Evolutionary conservation across 2,888 invertebrate genomes (phyloP), one percentile per base, ranked within the genome.

Genomic region (Oegoconia quadripuncta): DNA sequence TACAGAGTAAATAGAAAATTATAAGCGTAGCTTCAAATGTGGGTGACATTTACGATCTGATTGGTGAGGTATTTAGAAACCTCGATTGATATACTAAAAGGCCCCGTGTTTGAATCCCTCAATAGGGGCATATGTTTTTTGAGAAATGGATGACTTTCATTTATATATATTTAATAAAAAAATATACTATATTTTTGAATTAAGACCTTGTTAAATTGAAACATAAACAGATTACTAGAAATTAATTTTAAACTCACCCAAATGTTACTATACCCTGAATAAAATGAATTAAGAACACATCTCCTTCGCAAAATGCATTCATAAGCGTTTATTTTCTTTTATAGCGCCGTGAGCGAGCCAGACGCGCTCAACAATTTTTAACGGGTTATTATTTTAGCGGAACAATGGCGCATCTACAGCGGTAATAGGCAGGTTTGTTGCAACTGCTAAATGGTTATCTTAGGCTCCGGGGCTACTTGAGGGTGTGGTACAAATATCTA

Each of bases 361-460:
- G 52, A 43, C 47, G 46, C 53, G 33, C 49, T 55, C 31, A 39
- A 56, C 66, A 66, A 71, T 72, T 80, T 78, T 77, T 74, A 55
- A 58, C 57, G 48, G 52, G 67, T 81, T 80, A 80, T 80, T 81
- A 81, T 79, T 80, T 77, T 62, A 69, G 60, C 52, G 57, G 56
- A 77, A 80, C 82, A 80, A 83, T 80, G 64, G 74, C 45, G 59
- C 53, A 59, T 62, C 67, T 64, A 59, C 65, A 52, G 56, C 55
- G 69, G 72, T 78, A 79, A 81, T 78, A 66, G 78, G 72, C 74
- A 67, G 79, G 79, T 78, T 67, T 62, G 71, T 57, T 74, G 79
- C 79, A 77, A 76, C 79, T 80, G 75, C 69, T 78, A 81, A 82
- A 82, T 80, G 74, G 74, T 77, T 81, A 82, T 83, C 82, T 81